Evolutionary conservation across 1,140 invertebrate genomes (phyloP).

Genomic region (Magallana angulata): DNA sequence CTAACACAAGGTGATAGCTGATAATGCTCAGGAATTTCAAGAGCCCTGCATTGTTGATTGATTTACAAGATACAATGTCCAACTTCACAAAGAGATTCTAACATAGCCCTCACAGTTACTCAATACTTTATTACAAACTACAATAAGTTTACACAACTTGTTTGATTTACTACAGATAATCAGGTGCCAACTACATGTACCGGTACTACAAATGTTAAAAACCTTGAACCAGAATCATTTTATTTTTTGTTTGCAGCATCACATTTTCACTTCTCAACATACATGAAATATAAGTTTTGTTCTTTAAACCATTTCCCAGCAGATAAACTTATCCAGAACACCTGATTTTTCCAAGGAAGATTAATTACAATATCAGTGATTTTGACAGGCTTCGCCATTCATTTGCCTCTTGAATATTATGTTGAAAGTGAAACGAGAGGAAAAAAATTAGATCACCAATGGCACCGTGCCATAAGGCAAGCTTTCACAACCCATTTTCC

Average conservation of each 20-base stretch:
- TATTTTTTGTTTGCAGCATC: too few species aligned
- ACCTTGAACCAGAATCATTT: too few species aligned
- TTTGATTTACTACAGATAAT: too few species aligned
- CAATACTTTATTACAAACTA: neutral
- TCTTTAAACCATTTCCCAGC: too few species aligned
- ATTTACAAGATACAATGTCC: neutral
- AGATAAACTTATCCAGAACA: too few species aligned
- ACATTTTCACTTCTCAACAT: too few species aligned
- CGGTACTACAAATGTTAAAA: too few species aligned
- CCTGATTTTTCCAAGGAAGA: neutral
- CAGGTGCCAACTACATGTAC: too few species aligned
- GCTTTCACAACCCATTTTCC: neutral
- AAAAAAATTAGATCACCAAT: neutral
- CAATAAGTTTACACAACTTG: neutral
- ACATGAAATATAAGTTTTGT: too few species aligned
- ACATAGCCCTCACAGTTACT: neutral
- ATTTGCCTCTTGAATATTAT: neutral
- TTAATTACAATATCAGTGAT: constrained; percentile 18
- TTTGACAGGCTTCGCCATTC: neutral
- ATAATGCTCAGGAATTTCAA: neutral
- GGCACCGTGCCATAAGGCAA: neutral
- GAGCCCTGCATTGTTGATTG: neutral
- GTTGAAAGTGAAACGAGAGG: neutral
- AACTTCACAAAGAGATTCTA: neutral
- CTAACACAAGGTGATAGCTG: too few species aligned